Base-by-base conservation (phyloP, 2,888 invertebrate genomes). In the Palloptera scutellata region DNA sequence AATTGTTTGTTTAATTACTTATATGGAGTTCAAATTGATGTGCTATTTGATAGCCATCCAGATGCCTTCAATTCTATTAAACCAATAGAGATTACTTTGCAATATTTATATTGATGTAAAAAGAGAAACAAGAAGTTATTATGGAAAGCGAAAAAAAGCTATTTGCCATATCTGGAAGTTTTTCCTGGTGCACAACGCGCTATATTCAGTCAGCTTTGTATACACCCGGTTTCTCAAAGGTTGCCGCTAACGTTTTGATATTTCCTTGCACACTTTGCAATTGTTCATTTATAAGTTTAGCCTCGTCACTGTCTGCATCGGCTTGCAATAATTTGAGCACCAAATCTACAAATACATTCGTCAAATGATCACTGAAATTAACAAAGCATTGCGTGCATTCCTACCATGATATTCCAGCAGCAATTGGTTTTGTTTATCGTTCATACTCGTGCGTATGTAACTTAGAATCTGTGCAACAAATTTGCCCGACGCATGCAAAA, bases 401-500 rank as follows among this genome's bases (percentile, higher is more conserved):
- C 83, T 86, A 96, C 96, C 95, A 87, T 96, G 93, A 84, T 91
- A 94, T 61, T 87, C 86, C 55, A 89, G 88, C 1, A 97, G 86
- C 66, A 88, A 85, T 1, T 87, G 82, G 79, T 88, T 88, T 67
- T 92, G 89, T 8, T 92, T 91, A 30, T 87, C 86, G 69, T 88
- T 88, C 61, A 97, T 83, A 75, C 90, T 89, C 20, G 88, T 86
- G 73, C 91, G 90, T 62, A 98, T 87, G 82, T 89, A 92, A 1
- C 87, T 81, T 57, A 97, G 87, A 73, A 98, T 89, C 17, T 90
- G 87, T 0, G 95, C 91, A 12, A 98, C 95, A 86, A 96, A 96
- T 82, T 95, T 91, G 0, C 98, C 98, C 40, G 97, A 97, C 13
- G 96, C 96, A 84, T 97, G 95, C 40, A 98, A 81, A 87, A 96